Base-by-base conservation (phyloP, 2,888 invertebrate species). In the Lasioglossum lativentre region DNA sequence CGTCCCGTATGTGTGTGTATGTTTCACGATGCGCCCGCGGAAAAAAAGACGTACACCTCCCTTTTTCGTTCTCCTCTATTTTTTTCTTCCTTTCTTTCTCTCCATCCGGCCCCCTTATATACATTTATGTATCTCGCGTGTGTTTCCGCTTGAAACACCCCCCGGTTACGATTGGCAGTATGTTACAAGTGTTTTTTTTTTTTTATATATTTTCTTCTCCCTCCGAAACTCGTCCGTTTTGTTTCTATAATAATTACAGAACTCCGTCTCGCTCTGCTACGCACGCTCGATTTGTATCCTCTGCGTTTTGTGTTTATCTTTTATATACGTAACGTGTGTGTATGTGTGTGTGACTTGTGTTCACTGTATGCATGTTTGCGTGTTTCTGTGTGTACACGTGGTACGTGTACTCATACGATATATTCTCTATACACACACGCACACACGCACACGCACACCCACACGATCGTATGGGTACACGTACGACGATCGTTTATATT, bases 161-260 rank as follows among this genome's bases (percentile, higher is more conserved):
- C 86, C 90, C 88, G 47, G 27, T 59, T 91, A 92, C 91, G 91
- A 93, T 93, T 94, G 94, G 95, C 94, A 94, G 95, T 95, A 94
- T 94, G 90, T 93, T 92, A 93, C 90, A 92, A 76, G 90, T 90
- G 75, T 91, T 78, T 74, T 80, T 79, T 74, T 80, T 79, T 52
- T 40, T 75, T 27, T 52, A 42, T 27, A 38, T 42, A n/a, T 70
- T 52, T 45, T 52, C 52, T 38, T 79, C 56, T n/a, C 73, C 66
- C 66, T 14, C 19, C 66, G 66, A 66, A 59, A 27, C 27, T 59
- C 59, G 5, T 59, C 1, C 59, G 30, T 14, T 59, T 59, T 27
- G 14, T 59, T 27, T 27, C 27, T 59, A 59, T 82, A 75, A n/a
- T 81, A 74, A 82, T 81, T 74, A 77, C 56, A 73, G 75, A 76